Percentiles rank a stretch among this genome's conserved stretches.
Evolutionary conservation across 2,797 vertebrate genomes (phyloP).

Genomic region (Nannoperca australis): DNA sequence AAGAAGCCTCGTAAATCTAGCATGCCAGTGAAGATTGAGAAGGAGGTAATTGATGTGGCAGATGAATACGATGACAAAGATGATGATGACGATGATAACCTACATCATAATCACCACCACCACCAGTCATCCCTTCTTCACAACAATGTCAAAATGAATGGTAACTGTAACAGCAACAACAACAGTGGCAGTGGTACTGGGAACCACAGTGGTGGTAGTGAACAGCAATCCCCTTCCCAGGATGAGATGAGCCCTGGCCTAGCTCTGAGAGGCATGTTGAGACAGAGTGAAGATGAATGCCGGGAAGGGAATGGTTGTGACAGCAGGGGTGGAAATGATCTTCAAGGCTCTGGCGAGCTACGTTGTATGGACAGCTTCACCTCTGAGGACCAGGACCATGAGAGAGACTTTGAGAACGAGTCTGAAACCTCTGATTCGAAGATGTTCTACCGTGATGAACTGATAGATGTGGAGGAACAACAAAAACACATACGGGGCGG

Average conservation of each 20-base stretch:
- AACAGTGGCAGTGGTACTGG: conserved; percentile 79
- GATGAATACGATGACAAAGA: conserved; percentile 98
- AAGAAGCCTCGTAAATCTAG: conserved; percentile 99
- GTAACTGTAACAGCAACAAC: conserved; percentile 85
- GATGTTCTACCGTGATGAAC: conserved; percentile 90
- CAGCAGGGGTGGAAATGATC: conserved; percentile 85
- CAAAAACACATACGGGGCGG: conserved; percentile 73
- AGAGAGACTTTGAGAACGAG: conserved; percentile 98
- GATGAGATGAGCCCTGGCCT: conserved; percentile 96
- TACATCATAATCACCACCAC: conserved; percentile 82
- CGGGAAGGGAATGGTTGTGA: conserved; percentile 85
- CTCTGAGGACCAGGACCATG: conserved; percentile 97
- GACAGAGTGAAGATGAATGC: conserved; percentile 91
- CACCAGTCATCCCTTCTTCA: conserved; percentile 82
- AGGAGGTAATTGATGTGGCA: conserved; percentile 97
- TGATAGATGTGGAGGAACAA: conserved; percentile 92
- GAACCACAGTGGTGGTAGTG: conserved; percentile 84
- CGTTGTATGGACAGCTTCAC: conserved; percentile 96
- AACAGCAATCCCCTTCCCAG: conserved; percentile 94
- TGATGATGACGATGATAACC: conserved; percentile 89
- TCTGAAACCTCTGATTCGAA: conserved; percentile 98
- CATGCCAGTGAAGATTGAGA: conserved; percentile 99
- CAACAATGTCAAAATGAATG: conserved; percentile 85
- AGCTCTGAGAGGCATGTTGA: conserved; percentile 93
- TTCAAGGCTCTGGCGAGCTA: conserved; percentile 84